phyloP scores from a whole-genome alignment of 1,140 invertebrate genomes.

The Aphis gossypii region DNA sequence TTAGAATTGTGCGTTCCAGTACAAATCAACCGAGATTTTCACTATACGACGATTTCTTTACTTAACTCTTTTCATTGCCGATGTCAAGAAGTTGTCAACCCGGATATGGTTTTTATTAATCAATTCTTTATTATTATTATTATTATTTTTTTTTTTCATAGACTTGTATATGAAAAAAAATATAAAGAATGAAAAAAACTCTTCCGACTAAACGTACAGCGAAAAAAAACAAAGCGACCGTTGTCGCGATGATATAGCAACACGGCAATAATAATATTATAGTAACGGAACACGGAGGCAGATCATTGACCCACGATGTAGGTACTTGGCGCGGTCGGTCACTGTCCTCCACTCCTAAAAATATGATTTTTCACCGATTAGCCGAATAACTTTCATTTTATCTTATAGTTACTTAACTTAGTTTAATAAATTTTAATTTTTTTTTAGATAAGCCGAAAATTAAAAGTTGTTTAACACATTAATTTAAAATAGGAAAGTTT shows the following conservation, averaged over 20 bases:
- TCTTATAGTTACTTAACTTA: neutral
- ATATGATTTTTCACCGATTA: conserved; percentile 9
- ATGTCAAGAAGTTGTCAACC: conserved; percentile 51
- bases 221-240: conserved; percentile 50
- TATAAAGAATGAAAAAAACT: conserved; percentile 22
- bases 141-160: conserved; percentile 12
- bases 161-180: conserved; percentile 18
- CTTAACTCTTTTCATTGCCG: conserved; percentile 33
- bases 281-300: conserved; percentile 57
- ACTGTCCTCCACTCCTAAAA: conserved; percentile 56
- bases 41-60: conserved; percentile 27
- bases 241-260: conserved; percentile 56
- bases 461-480: neutral
- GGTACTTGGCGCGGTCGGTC: conserved; percentile 55
- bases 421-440: neutral
- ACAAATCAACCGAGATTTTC: conserved; percentile 34
- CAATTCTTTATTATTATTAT: conserved; percentile 43
- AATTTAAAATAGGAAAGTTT: neutral
- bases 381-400: conserved; percentile 28
- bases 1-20: conserved; percentile 4
- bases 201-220: conserved; percentile 26
- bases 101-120: conserved; percentile 56
- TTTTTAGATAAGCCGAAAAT: neutral
- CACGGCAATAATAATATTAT: conserved; percentile 58
- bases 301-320: conserved; percentile 58